Evolutionary conservation across 2,888 invertebrate genomes (phyloP), one percentile per base, ranked within the genome.

Genomic region (Epirrita christyi): DNA sequence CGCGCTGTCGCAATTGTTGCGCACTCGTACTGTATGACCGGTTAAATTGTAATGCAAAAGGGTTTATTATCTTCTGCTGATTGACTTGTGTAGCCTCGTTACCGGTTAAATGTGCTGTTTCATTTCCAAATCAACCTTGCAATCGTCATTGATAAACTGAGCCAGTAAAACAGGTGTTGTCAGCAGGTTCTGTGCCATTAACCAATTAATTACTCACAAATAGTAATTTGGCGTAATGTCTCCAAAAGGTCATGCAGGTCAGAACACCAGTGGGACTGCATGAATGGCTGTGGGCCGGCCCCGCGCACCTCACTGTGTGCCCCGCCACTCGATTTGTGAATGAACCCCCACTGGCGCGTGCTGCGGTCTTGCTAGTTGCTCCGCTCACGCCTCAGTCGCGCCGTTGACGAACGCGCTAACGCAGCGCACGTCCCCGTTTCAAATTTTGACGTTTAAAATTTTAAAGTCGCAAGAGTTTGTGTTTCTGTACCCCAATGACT

Each of bases 341-440:
- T 92, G 92, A 86, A 89, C 83, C 83, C 86, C 86, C 85, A 78
- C 83, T 85, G 59, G 90, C 87, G 85, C 86, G 90, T 88, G 90
- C 90, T 85, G 81, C 73, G 67, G 63, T 70, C 70, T 78, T 70
- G 73, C 77, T 21, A 21, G 21, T 21, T 21, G 21, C 2, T 43
- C 40, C 77, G 82, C 79, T 78, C 80, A 74, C 82, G 80, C 70
- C n/a, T 88, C 88, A 88, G 88, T 89, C 88, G 88, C 85, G 85
- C 81, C 75, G 82, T 80, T 82, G 80, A 76, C 78, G 83, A 80
- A 80, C 84, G 90, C 88, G 82, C 82, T 64, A 76, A 71, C 78
- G 84, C 88, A 84, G 82, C 84, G 87, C 87, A 84, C 76, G 80
- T 73, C 71, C 15, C 32, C 10, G 29, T 71, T 70, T 71, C 63